Base-by-base conservation (phyloP, 1,140 invertebrate genomes). In the Stenopsyche tienmushanensis region DNA sequence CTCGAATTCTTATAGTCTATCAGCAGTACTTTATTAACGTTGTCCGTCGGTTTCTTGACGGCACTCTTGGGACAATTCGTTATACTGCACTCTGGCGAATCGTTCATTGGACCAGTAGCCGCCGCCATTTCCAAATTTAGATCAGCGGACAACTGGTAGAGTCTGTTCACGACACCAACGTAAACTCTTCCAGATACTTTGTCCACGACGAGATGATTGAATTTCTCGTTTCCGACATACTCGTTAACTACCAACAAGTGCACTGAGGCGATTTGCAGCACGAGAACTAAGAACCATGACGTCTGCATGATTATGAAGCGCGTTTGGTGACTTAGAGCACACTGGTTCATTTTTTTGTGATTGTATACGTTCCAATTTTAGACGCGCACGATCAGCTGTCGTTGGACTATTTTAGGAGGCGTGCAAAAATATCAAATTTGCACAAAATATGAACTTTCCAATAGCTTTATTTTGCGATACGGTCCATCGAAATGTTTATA, bases 21-120 rank as follows among this genome's bases (percentile, higher is more conserved):
- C 18, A 96, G 86, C 53, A 97, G 77, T 17, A 91, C 92, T 78
- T 96, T 97, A 80, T 94, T 96, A 64, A 89, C 86, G 76, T 93
- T 96, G 76, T 94, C 87, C 1, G 88, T 91, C 1, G 82, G 80
- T 64, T 84, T 82, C 45, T 82, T 82, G 49, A 84, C 77, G n/a
- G 82, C 80, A 44, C 85, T 83, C 0, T 83, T 77, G 2, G 86
- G 86, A 74, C 89, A 91, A 72, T 90, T 86, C 41, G 88, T 82
- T 55, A 89, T 89, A 24, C 90, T 90, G 75, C 93, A 96, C 44
- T 91, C 85, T 0, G 87, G 84, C 25, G 89, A 90, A 77, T 95
- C 93, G 62, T 88, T 83, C 72, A 87, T 80, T 0, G 94, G 94
- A 0, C 94, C 94, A 3, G 93, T 96, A 52, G 83, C 81, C 9